phyloP scores from a whole-genome alignment of 1,140 invertebrate genomes.

The Physella acuta region DNA sequence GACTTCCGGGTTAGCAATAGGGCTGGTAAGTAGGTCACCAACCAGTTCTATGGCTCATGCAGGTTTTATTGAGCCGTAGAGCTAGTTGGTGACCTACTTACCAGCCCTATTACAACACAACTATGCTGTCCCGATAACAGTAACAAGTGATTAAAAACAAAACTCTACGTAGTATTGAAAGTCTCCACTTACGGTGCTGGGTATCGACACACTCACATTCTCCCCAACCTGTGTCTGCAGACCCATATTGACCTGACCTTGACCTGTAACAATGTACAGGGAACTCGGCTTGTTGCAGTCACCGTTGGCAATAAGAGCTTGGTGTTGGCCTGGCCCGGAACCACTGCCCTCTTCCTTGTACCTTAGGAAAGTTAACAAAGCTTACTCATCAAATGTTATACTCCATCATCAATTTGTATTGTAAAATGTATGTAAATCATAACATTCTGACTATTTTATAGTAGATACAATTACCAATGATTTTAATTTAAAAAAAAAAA shows the following conservation, averaged over 20 bases:
- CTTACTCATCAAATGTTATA: neutral
- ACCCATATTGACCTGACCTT: slow-evolving; percentile 48
- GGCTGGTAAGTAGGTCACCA: too few species aligned
- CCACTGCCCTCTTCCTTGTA: slow-evolving; percentile 29
- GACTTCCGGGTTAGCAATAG: too few species aligned
- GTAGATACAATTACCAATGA: neutral
- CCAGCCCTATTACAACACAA: too few species aligned
- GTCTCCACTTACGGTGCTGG: slow-evolving; percentile 26
- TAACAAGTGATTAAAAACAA: too few species aligned
- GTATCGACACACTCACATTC: slow-evolving; percentile 30
- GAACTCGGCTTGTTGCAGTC: slow-evolving; percentile 42
- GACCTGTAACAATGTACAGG: slow-evolving; percentile 44
- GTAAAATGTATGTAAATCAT: neutral
- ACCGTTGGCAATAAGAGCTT: slow-evolving; percentile 42
- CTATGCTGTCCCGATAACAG: too few species aligned
- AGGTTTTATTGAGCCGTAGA: too few species aligned
- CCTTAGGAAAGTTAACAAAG: neutral
- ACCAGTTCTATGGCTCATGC: too few species aligned
- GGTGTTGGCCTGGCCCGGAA: neutral
- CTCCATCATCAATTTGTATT: neutral
- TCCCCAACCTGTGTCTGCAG: slow-evolving; percentile 27
- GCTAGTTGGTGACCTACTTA: too few species aligned
- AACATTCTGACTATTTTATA: neutral
- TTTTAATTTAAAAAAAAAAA: too few species aligned
- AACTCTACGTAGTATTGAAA: too few species aligned